phyloP scores from a whole-genome alignment of 2,888 invertebrate genomes.

The Antitype chi region DNA sequence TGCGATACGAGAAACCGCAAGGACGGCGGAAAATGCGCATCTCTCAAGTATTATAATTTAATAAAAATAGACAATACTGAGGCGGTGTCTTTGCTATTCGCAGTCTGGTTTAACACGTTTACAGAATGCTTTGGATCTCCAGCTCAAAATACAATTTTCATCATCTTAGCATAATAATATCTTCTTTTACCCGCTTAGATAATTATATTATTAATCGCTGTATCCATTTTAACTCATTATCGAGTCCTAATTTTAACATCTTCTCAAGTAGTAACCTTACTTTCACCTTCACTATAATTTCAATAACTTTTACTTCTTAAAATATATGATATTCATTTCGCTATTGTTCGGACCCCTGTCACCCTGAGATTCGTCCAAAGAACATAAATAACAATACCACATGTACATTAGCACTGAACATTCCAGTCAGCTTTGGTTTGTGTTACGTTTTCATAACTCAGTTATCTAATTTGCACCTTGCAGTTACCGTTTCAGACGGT shows the following conservation, averaged over 20 bases:
- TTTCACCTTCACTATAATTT: conserved; percentile 41
- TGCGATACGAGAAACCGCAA: conserved; percentile 66
- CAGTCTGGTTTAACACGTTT: conserved; percentile 16
- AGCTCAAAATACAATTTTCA: not conserved
- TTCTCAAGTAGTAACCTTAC: not conserved
- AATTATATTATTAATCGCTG: not conserved
- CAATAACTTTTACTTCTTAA: conserved; percentile 8
- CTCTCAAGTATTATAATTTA: conserved; percentile 53
- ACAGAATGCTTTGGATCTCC: not conserved
- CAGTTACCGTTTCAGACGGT: conserved; percentile 26
- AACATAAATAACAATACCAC: conserved; percentile 16
- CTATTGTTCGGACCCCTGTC: conserved; percentile 28
- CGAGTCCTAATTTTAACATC: conserved; percentile 1
- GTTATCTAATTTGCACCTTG: conserved; percentile 62
- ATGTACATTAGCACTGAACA: conserved; percentile 28
- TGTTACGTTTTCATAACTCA: conserved; percentile 49
- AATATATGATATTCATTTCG: conserved; percentile 18
- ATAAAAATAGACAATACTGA: conserved; percentile 52
- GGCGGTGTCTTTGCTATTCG: conserved; percentile 23
- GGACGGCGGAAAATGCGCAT: conserved; percentile 69
- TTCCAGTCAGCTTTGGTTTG: conserved; percentile 46
- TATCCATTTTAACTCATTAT: conserved; percentile 22
- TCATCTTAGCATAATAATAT: not conserved
- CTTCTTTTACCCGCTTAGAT: not conserved
- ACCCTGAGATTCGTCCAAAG: conserved; percentile 12